These are phyloP conservation scores for Aphaenogaster ashmeadi DNA, from an alignment of 1,140 invertebrate genomes.

Conservation along the genomic window DNA sequence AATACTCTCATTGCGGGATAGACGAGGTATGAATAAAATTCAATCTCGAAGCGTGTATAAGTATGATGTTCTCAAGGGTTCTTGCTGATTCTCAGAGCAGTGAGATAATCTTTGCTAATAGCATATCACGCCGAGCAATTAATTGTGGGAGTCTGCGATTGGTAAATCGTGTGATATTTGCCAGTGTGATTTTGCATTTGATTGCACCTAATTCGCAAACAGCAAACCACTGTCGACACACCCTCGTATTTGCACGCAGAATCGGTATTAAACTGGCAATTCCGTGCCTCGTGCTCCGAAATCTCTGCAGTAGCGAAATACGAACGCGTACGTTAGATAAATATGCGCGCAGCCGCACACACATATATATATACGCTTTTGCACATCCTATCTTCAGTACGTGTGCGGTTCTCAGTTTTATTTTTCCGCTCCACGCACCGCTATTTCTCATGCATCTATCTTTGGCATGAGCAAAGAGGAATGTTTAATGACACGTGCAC, in stretches of 20 bases:
- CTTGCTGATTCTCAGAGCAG: background rate
- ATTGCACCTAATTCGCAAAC: slow-evolving; percentile 83
- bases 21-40: background rate
- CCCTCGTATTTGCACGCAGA: slow-evolving; percentile 70
- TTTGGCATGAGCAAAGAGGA: slow-evolving; percentile 50
- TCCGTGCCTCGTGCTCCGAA: slow-evolving; percentile 56
- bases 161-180: slow-evolving; percentile 79
- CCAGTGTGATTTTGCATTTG: slow-evolving; percentile 82
- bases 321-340: slow-evolving; percentile 51
- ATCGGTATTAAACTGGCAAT: slow-evolving; percentile 73
- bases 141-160: slow-evolving; percentile 75
- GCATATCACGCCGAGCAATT: slow-evolving; percentile 56
- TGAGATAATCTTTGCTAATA: slow-evolving; percentile 38
- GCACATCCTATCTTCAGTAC: slow-evolving; percentile 14
- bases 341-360: slow-evolving; percentile 40
- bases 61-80: background rate
- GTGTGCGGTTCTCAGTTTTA: slow-evolving; percentile 49
- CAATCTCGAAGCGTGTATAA: background rate
- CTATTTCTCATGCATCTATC: slow-evolving; percentile 40
- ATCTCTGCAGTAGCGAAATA: slow-evolving; percentile 53
- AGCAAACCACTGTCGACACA: slow-evolving; percentile 68
- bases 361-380: slow-evolving; percentile 3
- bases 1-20: background rate
- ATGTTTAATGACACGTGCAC: slow-evolving; percentile 53
- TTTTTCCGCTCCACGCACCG: slow-evolving; percentile 27